phyloP scores from a whole-genome alignment of 2,888 invertebrate genomes.

The Ligdia adustata region DNA sequence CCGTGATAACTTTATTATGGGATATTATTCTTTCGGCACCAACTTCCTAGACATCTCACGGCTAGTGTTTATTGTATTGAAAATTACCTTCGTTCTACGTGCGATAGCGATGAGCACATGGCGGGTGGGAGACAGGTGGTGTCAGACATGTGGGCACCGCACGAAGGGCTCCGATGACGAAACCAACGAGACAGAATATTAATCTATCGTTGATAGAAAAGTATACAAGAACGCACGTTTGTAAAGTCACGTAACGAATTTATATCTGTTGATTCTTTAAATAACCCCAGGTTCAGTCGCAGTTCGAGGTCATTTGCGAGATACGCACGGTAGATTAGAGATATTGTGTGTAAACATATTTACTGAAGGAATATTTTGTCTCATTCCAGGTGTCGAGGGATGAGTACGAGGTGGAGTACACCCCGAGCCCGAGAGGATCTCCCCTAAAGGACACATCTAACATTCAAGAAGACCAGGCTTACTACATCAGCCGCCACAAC shows the following conservation, averaged over 20 bases:
- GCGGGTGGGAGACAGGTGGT: constrained; percentile 63
- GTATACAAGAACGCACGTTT: constrained; percentile 47
- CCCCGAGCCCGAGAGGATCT: constrained; percentile 71
- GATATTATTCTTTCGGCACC: constrained; percentile 32
- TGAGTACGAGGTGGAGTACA: constrained; percentile 76
- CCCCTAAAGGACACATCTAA: constrained; percentile 77
- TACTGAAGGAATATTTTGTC: constrained; percentile 37
- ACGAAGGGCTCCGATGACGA: constrained; percentile 68
- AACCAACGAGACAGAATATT: constrained; percentile 47
- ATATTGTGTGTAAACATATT: constrained; percentile 36
- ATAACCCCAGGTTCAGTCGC: constrained; percentile 55
- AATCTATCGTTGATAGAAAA: constrained; percentile 53
- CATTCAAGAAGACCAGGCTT: constrained; percentile 69
- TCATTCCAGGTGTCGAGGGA: constrained; percentile 77
- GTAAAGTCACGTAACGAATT: constrained; percentile 48
- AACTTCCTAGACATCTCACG: constrained; percentile 64
- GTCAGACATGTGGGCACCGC: constrained; percentile 67
- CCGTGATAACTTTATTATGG: constrained; percentile 33
- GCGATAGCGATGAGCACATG: constrained; percentile 48
- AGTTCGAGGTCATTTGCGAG: constrained; percentile 43
- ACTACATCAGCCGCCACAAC: constrained; percentile 78
- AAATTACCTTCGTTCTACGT: constrained; percentile 38
- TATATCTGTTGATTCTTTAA: constrained; percentile 62
- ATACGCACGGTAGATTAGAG: constrained; percentile 28
- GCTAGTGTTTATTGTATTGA: constrained; percentile 46